A percentile compares a stretch with the other conserved stretches of the same genome.
Conservation (phyloP, 1,140 invertebrate species). For the Acromyrmex charruanus region DNA sequence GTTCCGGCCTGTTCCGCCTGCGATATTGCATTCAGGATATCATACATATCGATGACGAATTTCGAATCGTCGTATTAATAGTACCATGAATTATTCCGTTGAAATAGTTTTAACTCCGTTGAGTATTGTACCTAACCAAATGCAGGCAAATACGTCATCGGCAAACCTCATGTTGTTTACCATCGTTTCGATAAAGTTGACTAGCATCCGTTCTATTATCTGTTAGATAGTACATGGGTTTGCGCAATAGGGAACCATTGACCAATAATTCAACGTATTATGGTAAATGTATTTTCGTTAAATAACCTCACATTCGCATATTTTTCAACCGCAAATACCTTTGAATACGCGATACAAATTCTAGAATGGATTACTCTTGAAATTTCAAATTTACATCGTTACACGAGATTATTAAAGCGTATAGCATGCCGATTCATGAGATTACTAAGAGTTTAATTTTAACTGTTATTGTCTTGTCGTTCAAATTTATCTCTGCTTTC, state of each 20-base stretch:
- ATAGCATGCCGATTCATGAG: neutral
- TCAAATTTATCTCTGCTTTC: conserved; percentile 4
- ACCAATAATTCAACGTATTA: conserved; percentile 30
- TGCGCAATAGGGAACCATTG: neutral
- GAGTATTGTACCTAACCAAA: neutral
- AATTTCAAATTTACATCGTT: neutral
- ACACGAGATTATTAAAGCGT: neutral
- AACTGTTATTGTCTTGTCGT: conserved; percentile 4
- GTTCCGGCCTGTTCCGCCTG: too few species aligned
- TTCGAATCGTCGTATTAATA: conserved; percentile 21
- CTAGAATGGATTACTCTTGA: neutral
- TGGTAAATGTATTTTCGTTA: conserved; percentile 40
- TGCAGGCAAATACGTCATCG: conserved; percentile 45
- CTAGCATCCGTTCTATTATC: conserved; percentile 30
- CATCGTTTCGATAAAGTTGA: conserved; percentile 50
- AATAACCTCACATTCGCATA: conserved; percentile 4
- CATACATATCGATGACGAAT: conserved; percentile 23
- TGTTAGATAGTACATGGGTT: conserved; percentile 16
- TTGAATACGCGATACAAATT: neutral
- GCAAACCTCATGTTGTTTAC: conserved; percentile 52
- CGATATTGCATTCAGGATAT: neutral
- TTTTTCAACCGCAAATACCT: neutral
- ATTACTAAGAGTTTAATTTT: conserved; percentile 1
- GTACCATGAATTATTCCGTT: conserved; percentile 37
- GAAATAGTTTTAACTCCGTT: conserved; percentile 55